Evolutionary conservation across 2,888 invertebrate species (phyloP).

Genomic region (Pocota personata): DNA sequence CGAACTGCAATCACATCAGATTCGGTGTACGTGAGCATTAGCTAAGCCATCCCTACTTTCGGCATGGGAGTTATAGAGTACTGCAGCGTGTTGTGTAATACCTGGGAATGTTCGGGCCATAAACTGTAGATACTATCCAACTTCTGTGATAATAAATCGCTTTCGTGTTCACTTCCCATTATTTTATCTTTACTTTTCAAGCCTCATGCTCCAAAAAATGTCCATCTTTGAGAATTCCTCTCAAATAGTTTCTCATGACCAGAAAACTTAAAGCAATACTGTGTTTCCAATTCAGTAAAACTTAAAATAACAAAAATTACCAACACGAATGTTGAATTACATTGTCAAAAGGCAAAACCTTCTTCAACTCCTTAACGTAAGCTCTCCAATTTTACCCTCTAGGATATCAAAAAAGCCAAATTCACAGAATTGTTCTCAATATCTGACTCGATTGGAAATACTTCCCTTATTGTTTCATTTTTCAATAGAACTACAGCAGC

Average conservation of each 20-base stretch:
- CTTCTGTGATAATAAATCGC: too few relatives aligned
- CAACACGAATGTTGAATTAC: constrained; percentile 45
- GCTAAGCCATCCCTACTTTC: too few relatives aligned
- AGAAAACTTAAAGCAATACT: background rate
- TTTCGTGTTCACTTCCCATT: too few relatives aligned
- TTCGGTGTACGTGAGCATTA: too few relatives aligned
- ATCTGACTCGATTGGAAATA: constrained; percentile 43
- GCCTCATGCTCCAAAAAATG: too few relatives aligned
- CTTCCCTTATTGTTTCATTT: constrained; percentile 50
- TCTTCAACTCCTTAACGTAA: constrained; percentile 30
- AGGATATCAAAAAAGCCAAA: constrained; percentile 35
- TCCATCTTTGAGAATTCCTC: too few relatives aligned
- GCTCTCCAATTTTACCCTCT: constrained; percentile 32
- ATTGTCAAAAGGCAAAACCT: constrained; percentile 1
- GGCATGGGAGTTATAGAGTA: too few relatives aligned
- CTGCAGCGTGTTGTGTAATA: too few relatives aligned
- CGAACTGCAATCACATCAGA: too few relatives aligned
- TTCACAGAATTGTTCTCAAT: constrained; percentile 23
- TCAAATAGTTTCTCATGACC: background rate
- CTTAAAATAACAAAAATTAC: constrained; percentile 39
- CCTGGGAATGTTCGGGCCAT: too few relatives aligned
- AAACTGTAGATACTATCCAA: too few relatives aligned
- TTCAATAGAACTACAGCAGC: constrained; percentile 23
- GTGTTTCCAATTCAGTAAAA: background rate
- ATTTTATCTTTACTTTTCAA: too few relatives aligned